Conservation (phyloP, 2,797 vertebrate species). For the Zenarchopterus dispar region DNA sequence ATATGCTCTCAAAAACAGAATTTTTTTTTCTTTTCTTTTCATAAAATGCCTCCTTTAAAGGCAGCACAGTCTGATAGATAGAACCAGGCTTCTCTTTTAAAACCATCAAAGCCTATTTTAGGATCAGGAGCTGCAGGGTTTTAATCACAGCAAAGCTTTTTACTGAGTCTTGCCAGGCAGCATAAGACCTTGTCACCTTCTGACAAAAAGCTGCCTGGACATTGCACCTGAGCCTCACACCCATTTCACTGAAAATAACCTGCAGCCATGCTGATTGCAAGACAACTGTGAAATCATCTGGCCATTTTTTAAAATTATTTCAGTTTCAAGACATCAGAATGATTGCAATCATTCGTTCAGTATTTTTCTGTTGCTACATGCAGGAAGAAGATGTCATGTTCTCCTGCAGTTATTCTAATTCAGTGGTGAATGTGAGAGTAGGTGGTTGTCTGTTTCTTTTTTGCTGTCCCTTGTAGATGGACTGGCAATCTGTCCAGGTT, state of each 20-base stretch:
- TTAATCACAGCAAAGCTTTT: conserved; percentile 48
- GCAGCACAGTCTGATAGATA: background rate
- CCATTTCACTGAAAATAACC: conserved; percentile 28
- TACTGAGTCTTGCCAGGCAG: conserved; percentile 20
- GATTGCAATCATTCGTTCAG: background rate
- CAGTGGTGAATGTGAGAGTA: background rate
- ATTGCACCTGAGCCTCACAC: conserved; percentile 50
- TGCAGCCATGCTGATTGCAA: conserved; percentile 5
- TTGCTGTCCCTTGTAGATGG: background rate
- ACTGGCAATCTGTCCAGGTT: background rate
- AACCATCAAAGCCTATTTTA: conserved; percentile 10
- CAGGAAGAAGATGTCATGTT: background rate
- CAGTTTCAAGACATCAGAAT: background rate
- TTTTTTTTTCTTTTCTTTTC: too few relatives aligned
- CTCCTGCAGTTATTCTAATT: background rate
- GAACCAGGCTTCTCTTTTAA: conserved; percentile 12
- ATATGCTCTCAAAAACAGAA: too few relatives aligned
- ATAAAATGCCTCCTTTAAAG: background rate
- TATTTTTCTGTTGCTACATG: background rate
- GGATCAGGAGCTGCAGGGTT: conserved; percentile 33
- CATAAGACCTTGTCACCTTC: conserved; percentile 29
- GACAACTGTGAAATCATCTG: background rate
- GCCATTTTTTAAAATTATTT: too few relatives aligned
- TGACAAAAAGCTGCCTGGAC: conserved; percentile 26
- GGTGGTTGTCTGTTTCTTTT: background rate